phyloP scores from a whole-genome alignment of 1,140 invertebrate species.

The Paraescarpia echinospica region DNA sequence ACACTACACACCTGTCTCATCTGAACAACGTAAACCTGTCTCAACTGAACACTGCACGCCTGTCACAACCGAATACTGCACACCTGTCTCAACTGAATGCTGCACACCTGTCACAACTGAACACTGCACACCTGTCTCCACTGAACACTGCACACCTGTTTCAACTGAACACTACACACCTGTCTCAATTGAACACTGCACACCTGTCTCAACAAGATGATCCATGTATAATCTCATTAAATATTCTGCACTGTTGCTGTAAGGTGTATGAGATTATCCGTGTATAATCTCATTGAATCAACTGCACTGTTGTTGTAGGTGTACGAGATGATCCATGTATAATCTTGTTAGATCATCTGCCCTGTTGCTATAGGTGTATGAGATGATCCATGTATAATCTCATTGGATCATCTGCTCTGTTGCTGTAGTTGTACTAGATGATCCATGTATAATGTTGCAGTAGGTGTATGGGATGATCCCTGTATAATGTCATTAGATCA shows the following conservation, averaged over 20 bases:
- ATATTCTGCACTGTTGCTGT: not conserved
- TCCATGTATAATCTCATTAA: constrained; percentile 65
- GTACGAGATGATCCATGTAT: constrained; percentile 61
- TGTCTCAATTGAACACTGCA: no score
- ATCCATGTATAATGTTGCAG: not conserved
- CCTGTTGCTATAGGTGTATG: not conserved
- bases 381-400: not conserved
- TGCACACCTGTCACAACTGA: no score
- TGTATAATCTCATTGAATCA: not conserved
- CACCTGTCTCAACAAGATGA: constrained; percentile 58
- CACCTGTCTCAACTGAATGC: no score
- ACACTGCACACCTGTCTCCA: no score
- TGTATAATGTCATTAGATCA: constrained; percentile 1
- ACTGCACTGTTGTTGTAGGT: constrained; percentile 29
- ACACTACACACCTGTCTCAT: no score
- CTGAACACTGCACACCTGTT: no score
- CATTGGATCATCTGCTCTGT: not conserved
- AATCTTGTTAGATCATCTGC: constrained; percentile 61
- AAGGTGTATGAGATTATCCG: constrained; percentile 19
- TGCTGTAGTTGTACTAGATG: not conserved
- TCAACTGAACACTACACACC: no score
- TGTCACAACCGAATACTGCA: no score
- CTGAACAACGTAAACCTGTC: no score
- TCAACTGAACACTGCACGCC: no score
- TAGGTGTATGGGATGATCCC: not conserved